phyloP scores from a whole-genome alignment of 2,797 vertebrate species.

The Adelosebastes latens region DNA sequence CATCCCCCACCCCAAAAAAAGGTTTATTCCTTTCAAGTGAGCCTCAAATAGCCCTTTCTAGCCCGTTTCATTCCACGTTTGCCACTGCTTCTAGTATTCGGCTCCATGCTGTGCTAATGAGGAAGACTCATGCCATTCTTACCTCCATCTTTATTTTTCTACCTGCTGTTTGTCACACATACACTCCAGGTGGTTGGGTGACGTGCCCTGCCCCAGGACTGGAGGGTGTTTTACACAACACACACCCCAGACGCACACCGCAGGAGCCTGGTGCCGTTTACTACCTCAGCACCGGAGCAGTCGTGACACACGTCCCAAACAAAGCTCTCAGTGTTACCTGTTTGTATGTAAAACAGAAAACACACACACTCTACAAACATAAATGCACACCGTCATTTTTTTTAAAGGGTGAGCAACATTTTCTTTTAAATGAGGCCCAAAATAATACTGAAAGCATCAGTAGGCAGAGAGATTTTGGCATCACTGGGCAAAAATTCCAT shows the following conservation, averaged over 20 bases:
- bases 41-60: neutral
- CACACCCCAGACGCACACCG: neutral
- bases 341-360: neutral
- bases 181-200: constrained; percentile 5
- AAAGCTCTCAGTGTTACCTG: constrained; percentile 26
- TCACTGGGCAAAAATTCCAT: neutral
- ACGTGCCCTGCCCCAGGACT: constrained; percentile 2
- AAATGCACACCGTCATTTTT: neutral
- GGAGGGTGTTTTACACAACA: constrained; percentile 14
- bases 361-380: neutral
- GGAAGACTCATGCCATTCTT: neutral
- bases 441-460: neutral
- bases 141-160: neutral
- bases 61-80: neutral
- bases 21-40: neutral
- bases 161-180: neutral
- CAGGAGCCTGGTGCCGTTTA: constrained; percentile 24
- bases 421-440: neutral
- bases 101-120: neutral
- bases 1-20: neutral
- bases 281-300: constrained; percentile 12
- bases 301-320: constrained; percentile 46
- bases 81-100: neutral
- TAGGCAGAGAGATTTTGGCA: neutral
- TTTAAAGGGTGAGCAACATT: neutral